Conservation (phyloP, 2,888 invertebrate species). For the Dorcus hopei region DNA sequence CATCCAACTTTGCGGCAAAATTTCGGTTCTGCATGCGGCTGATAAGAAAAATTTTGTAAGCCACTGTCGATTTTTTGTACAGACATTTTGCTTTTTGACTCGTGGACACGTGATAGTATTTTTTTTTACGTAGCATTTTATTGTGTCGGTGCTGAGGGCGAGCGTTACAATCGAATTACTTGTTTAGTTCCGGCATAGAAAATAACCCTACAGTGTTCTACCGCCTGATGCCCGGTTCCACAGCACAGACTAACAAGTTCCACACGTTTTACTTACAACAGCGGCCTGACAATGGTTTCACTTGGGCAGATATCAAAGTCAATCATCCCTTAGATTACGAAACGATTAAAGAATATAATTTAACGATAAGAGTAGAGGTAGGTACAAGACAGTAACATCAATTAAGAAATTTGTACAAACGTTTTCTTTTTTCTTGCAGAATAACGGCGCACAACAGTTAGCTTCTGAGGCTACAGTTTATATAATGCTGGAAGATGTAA, state of each 20-base stretch:
- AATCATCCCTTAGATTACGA: constrained; percentile 95
- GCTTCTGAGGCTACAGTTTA: constrained; percentile 92
- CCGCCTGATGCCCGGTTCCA: constrained; percentile 91
- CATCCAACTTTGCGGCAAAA: constrained; percentile 2
- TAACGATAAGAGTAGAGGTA: constrained; percentile 94
- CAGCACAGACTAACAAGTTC: constrained; percentile 93
- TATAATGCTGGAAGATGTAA: constrained; percentile 92
- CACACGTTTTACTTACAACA: constrained; percentile 95
- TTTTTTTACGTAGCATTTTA: constrained; percentile 23
- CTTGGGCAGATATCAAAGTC: constrained; percentile 95
- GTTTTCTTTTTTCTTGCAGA: constrained; percentile 53
- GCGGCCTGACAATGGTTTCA: constrained; percentile 86
- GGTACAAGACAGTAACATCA: constrained; percentile 38
- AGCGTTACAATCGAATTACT: constrained; percentile 5
- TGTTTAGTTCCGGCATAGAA: constrained; percentile 87
- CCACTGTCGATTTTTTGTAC: constrained; percentile 39
- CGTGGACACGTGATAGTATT: constrained; percentile 29
- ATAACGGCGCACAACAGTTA: constrained; percentile 92
- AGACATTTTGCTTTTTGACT: constrained; percentile 26
- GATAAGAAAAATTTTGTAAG: constrained; percentile 45
- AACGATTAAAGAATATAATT: constrained; percentile 91
- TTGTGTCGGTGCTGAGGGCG: not conserved
- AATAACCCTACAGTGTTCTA: constrained; percentile 96
- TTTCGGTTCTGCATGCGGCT: constrained; percentile 41
- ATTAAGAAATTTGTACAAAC: not conserved